Evolutionary conservation across 2,888 invertebrate species (phyloP).

Genomic region (Pseudococcus viburni): DNA sequence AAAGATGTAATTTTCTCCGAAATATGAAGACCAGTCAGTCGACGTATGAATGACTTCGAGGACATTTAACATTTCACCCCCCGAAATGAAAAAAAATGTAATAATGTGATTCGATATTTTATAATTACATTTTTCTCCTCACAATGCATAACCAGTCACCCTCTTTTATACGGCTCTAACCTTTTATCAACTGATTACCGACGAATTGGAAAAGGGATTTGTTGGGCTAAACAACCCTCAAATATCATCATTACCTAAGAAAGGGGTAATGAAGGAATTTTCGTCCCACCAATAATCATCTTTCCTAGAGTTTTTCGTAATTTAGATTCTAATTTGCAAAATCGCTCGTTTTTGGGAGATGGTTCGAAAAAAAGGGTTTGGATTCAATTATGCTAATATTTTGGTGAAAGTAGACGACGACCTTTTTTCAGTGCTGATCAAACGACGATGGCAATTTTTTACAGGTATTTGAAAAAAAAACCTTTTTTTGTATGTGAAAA

Average conservation of each 20-base stretch:
- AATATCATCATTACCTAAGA: constrained; percentile 23
- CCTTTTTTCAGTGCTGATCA: too few relatives aligned
- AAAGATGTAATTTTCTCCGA: constrained; percentile 24
- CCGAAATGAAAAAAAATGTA: constrained; percentile 10
- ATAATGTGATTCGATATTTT: constrained; percentile 52
- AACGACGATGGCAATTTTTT: too few relatives aligned
- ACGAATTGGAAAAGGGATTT: constrained; percentile 53
- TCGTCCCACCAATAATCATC: neutral
- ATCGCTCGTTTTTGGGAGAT: neutral
- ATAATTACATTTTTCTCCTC: constrained; percentile 47
- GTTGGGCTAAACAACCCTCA: constrained; percentile 50
- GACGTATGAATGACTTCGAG: constrained; percentile 38
- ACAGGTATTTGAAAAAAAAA: too few relatives aligned
- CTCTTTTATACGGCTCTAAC: constrained; percentile 32
- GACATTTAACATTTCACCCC: constrained; percentile 40
- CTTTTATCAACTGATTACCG: constrained; percentile 51
- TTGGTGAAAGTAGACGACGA: too few relatives aligned
- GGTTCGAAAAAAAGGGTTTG: too few relatives aligned
- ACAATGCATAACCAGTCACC: constrained; percentile 47
- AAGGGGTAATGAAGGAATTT: constrained; percentile 36
- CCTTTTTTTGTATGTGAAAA: too few relatives aligned
- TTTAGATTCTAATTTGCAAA: constrained; percentile 36
- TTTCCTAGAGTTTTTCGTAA: constrained; percentile 6
- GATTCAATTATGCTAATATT: too few relatives aligned
- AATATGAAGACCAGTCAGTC: neutral